A percentile compares a stretch with the other conserved stretches of the same genome.
These are phyloP conservation scores for Cydia pomonella DNA, from an alignment of 1,140 invertebrate species.

Conservation along the genomic window DNA sequence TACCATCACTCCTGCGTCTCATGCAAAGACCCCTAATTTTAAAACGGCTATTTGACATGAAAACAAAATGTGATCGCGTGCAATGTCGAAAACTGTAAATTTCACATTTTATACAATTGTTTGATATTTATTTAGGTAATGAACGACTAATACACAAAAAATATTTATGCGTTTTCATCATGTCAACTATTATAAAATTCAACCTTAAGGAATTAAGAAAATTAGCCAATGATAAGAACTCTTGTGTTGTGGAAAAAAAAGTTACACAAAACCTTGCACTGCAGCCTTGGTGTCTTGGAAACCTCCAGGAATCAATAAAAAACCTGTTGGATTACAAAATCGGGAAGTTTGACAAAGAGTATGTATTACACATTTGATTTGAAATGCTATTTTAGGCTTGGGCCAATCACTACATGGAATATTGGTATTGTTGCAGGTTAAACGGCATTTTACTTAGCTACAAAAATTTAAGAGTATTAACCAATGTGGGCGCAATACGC, in stretches of 20 bases:
- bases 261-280: constrained; percentile 81
- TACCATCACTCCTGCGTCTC: background rate
- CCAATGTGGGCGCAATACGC: constrained; percentile 77
- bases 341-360: constrained; percentile 81
- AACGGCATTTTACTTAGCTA: constrained; percentile 84
- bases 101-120: constrained; percentile 29
- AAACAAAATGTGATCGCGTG: constrained; percentile 29
- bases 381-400: constrained; percentile 1
- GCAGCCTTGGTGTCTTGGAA: constrained; percentile 83
- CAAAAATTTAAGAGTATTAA: constrained; percentile 82
- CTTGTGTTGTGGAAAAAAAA: constrained; percentile 80
- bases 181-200: constrained; percentile 77
- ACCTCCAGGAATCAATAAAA: constrained; percentile 79
- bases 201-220: constrained; percentile 71
- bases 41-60: background rate
- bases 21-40: background rate
- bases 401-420: background rate
- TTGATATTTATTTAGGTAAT: constrained; percentile 29
- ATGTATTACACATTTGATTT: constrained; percentile 41
- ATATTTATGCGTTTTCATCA: constrained; percentile 47
- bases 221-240: constrained; percentile 79
- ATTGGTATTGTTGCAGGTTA: constrained; percentile 64
- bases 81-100: constrained; percentile 1
- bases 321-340: constrained; percentile 80
- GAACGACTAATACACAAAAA: constrained; percentile 28